Base-by-base conservation (phyloP, 2,113 vertebrate genomes). In the Ceratotherium simum region DNA sequence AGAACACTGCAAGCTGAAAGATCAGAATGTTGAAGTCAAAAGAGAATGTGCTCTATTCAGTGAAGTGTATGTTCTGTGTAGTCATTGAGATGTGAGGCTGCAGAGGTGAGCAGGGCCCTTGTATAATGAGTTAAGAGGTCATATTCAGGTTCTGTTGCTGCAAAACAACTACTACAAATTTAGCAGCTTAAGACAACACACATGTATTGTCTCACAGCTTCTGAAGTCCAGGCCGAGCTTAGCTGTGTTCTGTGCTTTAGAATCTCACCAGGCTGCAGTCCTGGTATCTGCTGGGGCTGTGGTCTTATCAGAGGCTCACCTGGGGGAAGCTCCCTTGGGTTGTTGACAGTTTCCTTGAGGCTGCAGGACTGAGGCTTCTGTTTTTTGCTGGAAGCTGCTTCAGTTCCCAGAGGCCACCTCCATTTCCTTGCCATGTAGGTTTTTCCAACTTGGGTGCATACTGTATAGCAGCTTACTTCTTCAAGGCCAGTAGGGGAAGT, bases 371-470 rank as follows among this genome's bases (percentile, higher is more conserved):
- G n/a, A 93, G 70, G 42, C 29, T 70, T 62, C 70, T 5, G 9
- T 67, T 89, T 87, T 54, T 65, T 79, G 36, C 80, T 39, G 3
- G 27, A 23, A 76, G 54, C 64, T 31, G 27, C 36, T 80, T 92
- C 9, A 21, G 54, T 76, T 91, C 51, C 54, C 46, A 10, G n/a
- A 64, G 75, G 25, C 64, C 7, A 16, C 69, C 21, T 62, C 14
- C 0, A 42, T n/a, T 75, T 31, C 29, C 58, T 60, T 64, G 2
- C 31, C 16, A 1, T 0, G 0, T 39, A 65, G 4, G 12, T 58
- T 79, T 96, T 90, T 39, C 93, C 51, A 65, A 4, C 33, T 65
- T 16, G 31, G 20, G 20, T 31, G 3, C 46, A 39, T 78, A 1
- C 9, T 7, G 5, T 11, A 0, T 8, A 21, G 72, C 46, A 54